phyloP scores from a whole-genome alignment of 30 jellyfish, hydroid and myxozoan species.

The Hydra vulgaris region DNA sequence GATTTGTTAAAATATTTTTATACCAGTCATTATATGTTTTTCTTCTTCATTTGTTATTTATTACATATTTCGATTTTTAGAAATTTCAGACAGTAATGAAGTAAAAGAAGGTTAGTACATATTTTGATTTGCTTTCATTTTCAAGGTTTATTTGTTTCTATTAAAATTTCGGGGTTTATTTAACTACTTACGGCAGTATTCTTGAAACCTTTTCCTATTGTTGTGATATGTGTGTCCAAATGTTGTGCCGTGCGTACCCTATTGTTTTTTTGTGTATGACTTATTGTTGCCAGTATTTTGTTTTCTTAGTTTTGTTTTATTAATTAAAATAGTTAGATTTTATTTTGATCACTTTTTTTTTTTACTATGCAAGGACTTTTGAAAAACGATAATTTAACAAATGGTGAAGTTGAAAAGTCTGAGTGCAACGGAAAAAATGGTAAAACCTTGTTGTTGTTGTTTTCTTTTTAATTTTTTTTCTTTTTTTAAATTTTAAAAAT shows the following conservation, averaged over 20 bases:
- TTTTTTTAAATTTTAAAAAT: too few species aligned
- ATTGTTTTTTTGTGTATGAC: not conserved
- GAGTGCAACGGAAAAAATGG: not conserved
- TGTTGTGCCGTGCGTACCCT: too few species aligned
- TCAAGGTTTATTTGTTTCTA: not conserved
- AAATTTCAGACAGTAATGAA: not conserved
- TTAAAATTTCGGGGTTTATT: not conserved
- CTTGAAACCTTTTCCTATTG: too few species aligned
- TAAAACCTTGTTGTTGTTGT: too few species aligned
- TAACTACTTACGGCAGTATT: not conserved
- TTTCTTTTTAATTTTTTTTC: too few species aligned
- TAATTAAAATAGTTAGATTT: too few species aligned
- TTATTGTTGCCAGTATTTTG: not conserved
- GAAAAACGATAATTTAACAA: not conserved
- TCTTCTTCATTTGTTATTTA: not conserved
- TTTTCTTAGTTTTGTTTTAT: too few species aligned
- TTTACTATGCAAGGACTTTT: not conserved
- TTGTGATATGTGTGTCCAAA: too few species aligned
- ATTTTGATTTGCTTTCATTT: not conserved
- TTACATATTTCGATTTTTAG: not conserved
- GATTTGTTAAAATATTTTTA: too few species aligned
- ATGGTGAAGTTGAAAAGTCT: not conserved
- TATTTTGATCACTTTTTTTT: too few species aligned
- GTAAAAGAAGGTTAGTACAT: not conserved
- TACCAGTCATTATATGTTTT: not conserved